A percentile compares a stretch with the other conserved stretches of the same genome.
phyloP scores from a whole-genome alignment of 2,888 invertebrate genomes.

The Tetranychus piercei region DNA sequence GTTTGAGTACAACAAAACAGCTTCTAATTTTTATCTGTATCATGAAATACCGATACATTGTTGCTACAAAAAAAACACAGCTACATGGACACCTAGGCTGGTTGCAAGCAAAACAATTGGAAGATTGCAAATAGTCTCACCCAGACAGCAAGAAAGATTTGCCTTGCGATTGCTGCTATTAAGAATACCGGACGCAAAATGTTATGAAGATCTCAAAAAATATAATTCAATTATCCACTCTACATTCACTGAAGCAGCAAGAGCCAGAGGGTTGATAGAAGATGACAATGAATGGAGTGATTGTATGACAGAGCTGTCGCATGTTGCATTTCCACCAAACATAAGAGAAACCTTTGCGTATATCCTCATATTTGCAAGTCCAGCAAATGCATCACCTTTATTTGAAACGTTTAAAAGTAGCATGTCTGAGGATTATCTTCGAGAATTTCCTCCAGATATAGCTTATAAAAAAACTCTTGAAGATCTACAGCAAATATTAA shows the following conservation, averaged over 20 bases:
- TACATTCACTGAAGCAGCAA: conserved; percentile 25
- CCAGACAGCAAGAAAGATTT: conserved; percentile 19
- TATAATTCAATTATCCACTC: conserved; percentile 23
- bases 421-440: conserved; percentile 14
- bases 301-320: conserved; percentile 25
- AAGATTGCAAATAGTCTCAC: conserved; percentile 18
- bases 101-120: conserved; percentile 14
- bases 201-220: conserved; percentile 27
- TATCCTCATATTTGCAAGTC: conserved; percentile 19
- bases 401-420: conserved; percentile 20
- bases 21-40: conserved; percentile 16
- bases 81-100: conserved; percentile 11
- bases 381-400: conserved; percentile 21
- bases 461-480: not conserved
- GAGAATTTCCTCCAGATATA: not conserved
- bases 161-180: conserved; percentile 23
- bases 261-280: conserved; percentile 24
- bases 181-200: conserved; percentile 22
- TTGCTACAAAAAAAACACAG: not conserved
- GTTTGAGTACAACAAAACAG: conserved; percentile 24
- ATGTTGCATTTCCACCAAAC: conserved; percentile 20
- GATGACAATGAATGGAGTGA: conserved; percentile 28
- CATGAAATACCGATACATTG: conserved; percentile 19
- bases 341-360: conserved; percentile 26
- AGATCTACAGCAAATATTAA: not conserved